Percentiles rank a stretch among this genome's conserved stretches.
Conservation (phyloP, 2,888 invertebrate genomes). For the Callosobruchus maculatus region DNA sequence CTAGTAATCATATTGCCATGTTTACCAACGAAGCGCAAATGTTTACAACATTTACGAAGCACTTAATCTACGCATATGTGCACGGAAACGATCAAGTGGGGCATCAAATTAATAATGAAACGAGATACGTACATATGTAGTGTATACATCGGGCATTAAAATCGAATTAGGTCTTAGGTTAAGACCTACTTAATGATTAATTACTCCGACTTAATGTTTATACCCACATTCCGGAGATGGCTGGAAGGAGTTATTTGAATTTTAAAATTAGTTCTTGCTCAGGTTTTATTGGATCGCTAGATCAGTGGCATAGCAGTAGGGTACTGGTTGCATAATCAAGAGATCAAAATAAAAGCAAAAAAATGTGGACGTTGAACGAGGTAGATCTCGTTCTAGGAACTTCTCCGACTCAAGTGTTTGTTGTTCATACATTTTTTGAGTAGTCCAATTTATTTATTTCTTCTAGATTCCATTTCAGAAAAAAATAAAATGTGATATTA, state of each 20-base stretch:
- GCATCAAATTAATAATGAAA: background rate
- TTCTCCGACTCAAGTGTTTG: too few species aligned
- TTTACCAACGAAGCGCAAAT: background rate
- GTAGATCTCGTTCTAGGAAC: too few species aligned
- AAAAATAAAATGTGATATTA: too few species aligned
- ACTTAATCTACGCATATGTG: background rate
- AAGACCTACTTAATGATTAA: conserved; percentile 13
- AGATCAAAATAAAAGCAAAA: too few species aligned
- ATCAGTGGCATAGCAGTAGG: background rate
- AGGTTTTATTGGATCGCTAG: conserved; percentile 25
- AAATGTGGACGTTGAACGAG: too few species aligned
- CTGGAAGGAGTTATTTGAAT: conserved; percentile 12
- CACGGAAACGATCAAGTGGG: background rate
- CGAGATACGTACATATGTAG: background rate
- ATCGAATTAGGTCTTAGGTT: conserved; percentile 14
- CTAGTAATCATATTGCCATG: background rate
- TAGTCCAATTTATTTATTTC: too few species aligned
- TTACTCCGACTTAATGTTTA: conserved; percentile 10
- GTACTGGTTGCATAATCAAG: too few species aligned
- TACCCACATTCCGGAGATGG: conserved; percentile 8
- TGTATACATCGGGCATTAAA: conserved; percentile 6
- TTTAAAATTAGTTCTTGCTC: conserved; percentile 15
- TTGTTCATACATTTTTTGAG: too few species aligned
- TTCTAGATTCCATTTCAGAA: too few species aligned
- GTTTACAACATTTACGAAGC: background rate